A percentile compares a stretch with the other conserved stretches of the same genome.
Conservation (phyloP, 2,888 invertebrate genomes). For the Xanthia togata region DNA sequence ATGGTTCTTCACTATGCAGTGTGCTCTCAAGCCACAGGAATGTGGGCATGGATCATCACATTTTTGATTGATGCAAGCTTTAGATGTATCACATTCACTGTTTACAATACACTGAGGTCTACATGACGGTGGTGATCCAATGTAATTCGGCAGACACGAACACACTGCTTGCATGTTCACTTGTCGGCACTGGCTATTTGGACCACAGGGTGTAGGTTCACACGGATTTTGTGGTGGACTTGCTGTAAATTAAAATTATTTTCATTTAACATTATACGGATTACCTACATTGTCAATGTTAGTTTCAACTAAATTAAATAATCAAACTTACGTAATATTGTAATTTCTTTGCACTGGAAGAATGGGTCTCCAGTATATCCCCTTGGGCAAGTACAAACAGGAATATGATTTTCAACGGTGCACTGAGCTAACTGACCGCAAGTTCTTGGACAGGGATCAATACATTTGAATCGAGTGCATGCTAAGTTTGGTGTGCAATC, state of each 20-base stretch:
- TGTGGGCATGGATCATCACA: constrained; percentile 97
- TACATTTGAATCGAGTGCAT: constrained; percentile 95
- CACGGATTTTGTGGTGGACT: constrained; percentile 92
- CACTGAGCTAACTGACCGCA: constrained; percentile 96
- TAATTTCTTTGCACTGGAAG: constrained; percentile 92
- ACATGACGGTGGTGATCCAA: constrained; percentile 95
- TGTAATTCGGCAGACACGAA: constrained; percentile 94
- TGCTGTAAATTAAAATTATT: constrained; percentile 73
- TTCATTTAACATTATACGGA: neutral
- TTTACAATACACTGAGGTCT: constrained; percentile 96
- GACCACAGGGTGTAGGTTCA: constrained; percentile 96
- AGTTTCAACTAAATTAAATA: neutral
- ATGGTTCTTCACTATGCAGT: constrained; percentile 95
- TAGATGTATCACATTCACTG: constrained; percentile 95
- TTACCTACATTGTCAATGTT: neutral
- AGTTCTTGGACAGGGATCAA: constrained; percentile 95
- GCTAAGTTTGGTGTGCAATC: constrained; percentile 94
- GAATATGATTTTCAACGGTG: constrained; percentile 94
- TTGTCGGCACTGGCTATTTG: constrained; percentile 95
- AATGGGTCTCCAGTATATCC: constrained; percentile 96
- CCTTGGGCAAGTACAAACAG: constrained; percentile 93
- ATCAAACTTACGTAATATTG: constrained; percentile 79
- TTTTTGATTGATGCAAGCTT: constrained; percentile 95
- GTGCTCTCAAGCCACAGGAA: constrained; percentile 96
- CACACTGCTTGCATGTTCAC: constrained; percentile 95